Conservation (phyloP, 2,113 vertebrate genomes). For the Sturnus vulgaris region DNA sequence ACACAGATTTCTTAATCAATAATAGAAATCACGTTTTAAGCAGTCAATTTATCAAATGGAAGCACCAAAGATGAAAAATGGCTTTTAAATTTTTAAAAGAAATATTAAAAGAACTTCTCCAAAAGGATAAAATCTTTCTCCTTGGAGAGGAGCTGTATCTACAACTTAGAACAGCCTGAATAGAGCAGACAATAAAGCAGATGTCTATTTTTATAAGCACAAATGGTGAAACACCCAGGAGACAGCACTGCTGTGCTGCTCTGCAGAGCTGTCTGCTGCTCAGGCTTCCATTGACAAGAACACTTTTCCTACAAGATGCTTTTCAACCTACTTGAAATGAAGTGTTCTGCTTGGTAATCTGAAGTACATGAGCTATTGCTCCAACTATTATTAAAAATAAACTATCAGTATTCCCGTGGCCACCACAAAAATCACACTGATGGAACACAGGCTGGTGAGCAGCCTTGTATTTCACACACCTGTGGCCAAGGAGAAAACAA, state of each 20-base stretch:
- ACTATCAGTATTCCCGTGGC: background rate
- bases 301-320: background rate
- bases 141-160: background rate
- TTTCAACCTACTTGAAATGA: background rate
- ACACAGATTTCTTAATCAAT: background rate
- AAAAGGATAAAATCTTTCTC: background rate
- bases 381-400: background rate
- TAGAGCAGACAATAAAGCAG: background rate
- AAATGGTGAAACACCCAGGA: background rate
- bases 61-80: background rate
- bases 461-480: background rate
- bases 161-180: background rate
- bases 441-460: background rate
- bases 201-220: background rate
- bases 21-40: background rate
- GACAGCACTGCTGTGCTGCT: background rate
- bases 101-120: background rate
- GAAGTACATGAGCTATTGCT: background rate
- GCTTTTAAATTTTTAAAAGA: background rate
- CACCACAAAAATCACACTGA: background rate
- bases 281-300: background rate
- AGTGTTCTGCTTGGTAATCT: background rate
- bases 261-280: background rate
- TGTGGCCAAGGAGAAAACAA: background rate
- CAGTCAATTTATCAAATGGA: background rate